Conservation (phyloP, 2,888 invertebrate species). For the Spilosoma lubricipeda region DNA sequence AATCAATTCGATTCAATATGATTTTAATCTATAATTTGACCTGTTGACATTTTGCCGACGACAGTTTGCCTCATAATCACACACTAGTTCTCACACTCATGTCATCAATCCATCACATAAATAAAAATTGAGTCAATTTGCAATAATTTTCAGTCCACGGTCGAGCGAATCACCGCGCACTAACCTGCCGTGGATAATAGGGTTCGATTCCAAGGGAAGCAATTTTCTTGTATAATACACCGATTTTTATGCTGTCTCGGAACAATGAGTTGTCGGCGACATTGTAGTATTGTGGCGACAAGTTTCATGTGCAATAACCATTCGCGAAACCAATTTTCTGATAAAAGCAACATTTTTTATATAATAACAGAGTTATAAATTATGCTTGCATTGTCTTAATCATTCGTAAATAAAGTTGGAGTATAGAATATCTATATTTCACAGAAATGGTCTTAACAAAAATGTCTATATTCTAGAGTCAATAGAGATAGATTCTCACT, state of each 20-base stretch:
- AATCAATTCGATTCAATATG: background rate
- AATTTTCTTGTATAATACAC: slow-evolving; percentile 65
- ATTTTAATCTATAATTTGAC: background rate
- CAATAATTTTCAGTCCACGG: slow-evolving; percentile 60
- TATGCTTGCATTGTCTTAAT: background rate
- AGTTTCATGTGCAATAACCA: slow-evolving; percentile 9
- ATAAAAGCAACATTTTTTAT: background rate
- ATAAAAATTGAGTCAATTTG: slow-evolving; percentile 64
- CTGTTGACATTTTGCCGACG: background rate
- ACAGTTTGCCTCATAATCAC: background rate
- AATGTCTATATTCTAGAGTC: too few species aligned
- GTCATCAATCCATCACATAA: slow-evolving; percentile 48
- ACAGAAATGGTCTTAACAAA: too few species aligned
- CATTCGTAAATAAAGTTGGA: background rate
- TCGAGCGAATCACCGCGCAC: slow-evolving; percentile 61
- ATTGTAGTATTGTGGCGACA: slow-evolving; percentile 26
- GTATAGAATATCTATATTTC: background rate
- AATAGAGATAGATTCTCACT: too few species aligned
- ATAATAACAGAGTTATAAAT: background rate
- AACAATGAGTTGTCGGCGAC: slow-evolving; percentile 43
- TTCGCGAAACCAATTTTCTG: background rate
- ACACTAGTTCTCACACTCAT: slow-evolving; percentile 30
- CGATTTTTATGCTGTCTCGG: slow-evolving; percentile 58
- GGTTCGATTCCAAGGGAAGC: slow-evolving; percentile 74
- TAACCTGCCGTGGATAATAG: slow-evolving; percentile 70